Conservation (phyloP, 2,888 invertebrate genomes). For the Malthinus flaveolus region DNA sequence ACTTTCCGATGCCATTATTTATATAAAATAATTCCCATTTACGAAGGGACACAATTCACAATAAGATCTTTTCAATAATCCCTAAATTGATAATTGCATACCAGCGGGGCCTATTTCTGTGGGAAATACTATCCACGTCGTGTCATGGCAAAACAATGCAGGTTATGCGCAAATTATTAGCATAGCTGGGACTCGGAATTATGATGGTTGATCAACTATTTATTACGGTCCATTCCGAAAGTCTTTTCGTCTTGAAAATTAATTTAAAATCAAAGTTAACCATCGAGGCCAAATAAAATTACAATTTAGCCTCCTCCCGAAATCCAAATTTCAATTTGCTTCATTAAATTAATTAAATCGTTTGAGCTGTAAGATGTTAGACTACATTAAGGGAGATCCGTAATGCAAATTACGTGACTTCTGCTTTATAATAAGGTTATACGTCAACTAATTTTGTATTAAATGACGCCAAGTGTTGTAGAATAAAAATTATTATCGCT, state of each 20-base stretch:
- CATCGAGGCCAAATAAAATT: background rate
- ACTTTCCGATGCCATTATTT: background rate
- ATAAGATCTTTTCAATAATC: conserved; percentile 12
- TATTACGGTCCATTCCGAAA: background rate
- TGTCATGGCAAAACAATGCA: conserved; percentile 8
- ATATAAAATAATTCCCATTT: conserved; percentile 5
- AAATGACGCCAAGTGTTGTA: too few species aligned
- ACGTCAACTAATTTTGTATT: too few species aligned
- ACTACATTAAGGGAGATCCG: too few species aligned
- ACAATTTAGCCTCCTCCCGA: background rate
- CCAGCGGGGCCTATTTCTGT: conserved; percentile 2
- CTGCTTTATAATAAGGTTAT: too few species aligned
- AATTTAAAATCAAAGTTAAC: background rate
- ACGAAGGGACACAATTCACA: conserved; percentile 1
- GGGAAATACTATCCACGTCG: conserved; percentile 8
- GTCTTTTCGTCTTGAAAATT: too few species aligned
- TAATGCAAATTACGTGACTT: too few species aligned
- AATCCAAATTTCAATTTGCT: background rate
- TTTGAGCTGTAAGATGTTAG: too few species aligned
- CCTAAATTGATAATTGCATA: conserved; percentile 11
- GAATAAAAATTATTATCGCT: too few species aligned
- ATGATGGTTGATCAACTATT: background rate
- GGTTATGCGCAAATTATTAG: conserved; percentile 11
- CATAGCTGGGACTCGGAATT: background rate
- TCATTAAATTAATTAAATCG: too few species aligned